Evolutionary conservation across 1,140 invertebrate species (phyloP).

Genomic region (Leptonema lineaticorne): DNA sequence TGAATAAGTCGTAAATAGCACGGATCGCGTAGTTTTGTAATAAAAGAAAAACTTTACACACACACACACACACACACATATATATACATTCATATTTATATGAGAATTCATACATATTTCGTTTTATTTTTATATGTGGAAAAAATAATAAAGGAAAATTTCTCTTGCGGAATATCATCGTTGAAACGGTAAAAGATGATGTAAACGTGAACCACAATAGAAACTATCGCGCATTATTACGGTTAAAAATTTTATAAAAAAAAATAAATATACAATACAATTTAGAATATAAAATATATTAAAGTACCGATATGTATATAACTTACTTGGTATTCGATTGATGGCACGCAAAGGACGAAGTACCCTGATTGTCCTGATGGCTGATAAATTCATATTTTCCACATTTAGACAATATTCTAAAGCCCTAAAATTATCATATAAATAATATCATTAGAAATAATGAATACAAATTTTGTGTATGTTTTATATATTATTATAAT

Average conservation of each 20-base stretch:
- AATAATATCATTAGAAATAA: constrained; percentile 43
- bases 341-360: constrained; percentile 94
- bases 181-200: constrained; percentile 2
- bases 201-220: background rate
- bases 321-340: constrained; percentile 99
- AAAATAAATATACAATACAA: no score
- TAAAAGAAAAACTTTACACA: background rate
- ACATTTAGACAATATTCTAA: constrained; percentile 94
- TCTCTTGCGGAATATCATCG: constrained; percentile 4
- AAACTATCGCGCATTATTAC: no score
- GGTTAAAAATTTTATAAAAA: no score
- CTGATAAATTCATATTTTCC: constrained; percentile 97
- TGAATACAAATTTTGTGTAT: background rate
- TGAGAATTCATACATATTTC: no score
- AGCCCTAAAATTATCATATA: constrained; percentile 76
- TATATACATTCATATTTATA: no score
- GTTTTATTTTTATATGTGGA: constrained; percentile 4
- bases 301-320: no score
- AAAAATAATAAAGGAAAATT: constrained; percentile 12
- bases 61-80: background rate
- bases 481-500: constrained; percentile 45
- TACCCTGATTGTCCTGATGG: constrained; percentile 96
- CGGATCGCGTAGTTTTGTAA: constrained; percentile 14
- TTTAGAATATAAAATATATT: no score
- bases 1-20: constrained; percentile 25